phyloP scores from a whole-genome alignment of 2,888 invertebrate genomes.

The Tridacna crocea region DNA sequence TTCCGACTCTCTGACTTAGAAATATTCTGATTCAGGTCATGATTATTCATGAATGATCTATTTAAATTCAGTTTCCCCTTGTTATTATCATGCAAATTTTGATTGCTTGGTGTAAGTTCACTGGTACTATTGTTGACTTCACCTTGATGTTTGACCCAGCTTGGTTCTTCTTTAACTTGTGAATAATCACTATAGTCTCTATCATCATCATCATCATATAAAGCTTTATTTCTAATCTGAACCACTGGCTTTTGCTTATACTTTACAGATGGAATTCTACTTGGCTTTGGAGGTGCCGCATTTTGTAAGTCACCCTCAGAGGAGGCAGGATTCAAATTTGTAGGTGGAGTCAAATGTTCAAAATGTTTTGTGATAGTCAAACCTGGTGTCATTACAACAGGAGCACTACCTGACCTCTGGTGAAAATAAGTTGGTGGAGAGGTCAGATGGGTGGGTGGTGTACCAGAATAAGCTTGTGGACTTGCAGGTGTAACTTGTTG shows the following conservation, averaged over 20 bases:
- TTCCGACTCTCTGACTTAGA: slow-evolving; percentile 54
- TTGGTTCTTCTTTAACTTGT: slow-evolving; percentile 80
- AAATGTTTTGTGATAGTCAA: slow-evolving; percentile 58
- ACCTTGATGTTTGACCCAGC: slow-evolving; percentile 69
- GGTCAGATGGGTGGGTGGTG: slow-evolving; percentile 15
- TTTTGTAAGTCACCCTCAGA: slow-evolving; percentile 79
- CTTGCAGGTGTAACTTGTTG: slow-evolving; percentile 43
- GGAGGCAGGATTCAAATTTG: slow-evolving; percentile 62
- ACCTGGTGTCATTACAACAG: slow-evolving; percentile 70
- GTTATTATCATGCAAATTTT: slow-evolving; percentile 68
- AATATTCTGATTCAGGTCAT: slow-evolving; percentile 58
- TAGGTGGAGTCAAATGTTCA: slow-evolving; percentile 52
- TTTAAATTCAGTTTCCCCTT: slow-evolving; percentile 44
- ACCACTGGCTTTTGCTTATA: slow-evolving; percentile 78
- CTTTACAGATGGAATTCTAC: slow-evolving; percentile 84
- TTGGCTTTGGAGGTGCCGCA: slow-evolving; percentile 84
- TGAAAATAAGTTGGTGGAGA: slow-evolving; percentile 61
- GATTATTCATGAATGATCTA: slow-evolving; percentile 29
- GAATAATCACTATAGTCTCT: slow-evolving; percentile 81
- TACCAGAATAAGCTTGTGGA: neutral
- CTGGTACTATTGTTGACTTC: slow-evolving; percentile 34
- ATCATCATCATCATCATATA: slow-evolving; percentile 80
- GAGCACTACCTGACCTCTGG: slow-evolving; percentile 78
- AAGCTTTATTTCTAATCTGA: slow-evolving; percentile 72
- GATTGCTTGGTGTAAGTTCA: slow-evolving; percentile 32